These are phyloP conservation scores for Shargacucullia verbasci DNA, from an alignment of 2,888 invertebrate species.

Conservation along the genomic window DNA sequence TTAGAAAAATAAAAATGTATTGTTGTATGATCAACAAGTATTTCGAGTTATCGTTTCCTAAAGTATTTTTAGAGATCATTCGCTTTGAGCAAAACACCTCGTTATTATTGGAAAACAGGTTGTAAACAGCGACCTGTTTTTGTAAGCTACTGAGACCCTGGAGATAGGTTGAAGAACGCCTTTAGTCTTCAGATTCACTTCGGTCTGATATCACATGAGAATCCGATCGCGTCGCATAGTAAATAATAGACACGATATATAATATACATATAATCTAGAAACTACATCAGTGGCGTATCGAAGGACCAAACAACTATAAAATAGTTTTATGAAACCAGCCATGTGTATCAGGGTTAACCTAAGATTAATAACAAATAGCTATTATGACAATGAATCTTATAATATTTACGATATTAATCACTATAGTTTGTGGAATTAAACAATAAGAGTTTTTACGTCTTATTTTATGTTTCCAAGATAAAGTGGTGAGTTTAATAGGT, in stretches of 20 bases:
- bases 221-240: constrained; percentile 3
- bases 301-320: too few relatives aligned
- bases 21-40: too few relatives aligned
- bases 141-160: constrained; percentile 1
- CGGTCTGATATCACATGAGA: constrained; percentile 1
- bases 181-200: constrained; percentile 26
- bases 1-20: too few relatives aligned
- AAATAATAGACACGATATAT: background rate
- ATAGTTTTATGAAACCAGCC: background rate
- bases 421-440: background rate
- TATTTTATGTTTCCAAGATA: background rate
- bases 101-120: constrained; percentile 4
- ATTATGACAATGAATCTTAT: background rate
- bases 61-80: too few relatives aligned
- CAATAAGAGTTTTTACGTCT: background rate
- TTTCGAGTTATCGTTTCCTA: too few relatives aligned
- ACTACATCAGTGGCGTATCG: background rate
- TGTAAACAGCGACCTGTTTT: constrained; percentile 5
- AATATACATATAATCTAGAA: background rate
- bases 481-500: background rate
- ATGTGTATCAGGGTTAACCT: background rate
- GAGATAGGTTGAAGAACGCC: background rate
- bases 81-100: background rate
- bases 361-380: constrained; percentile 15
- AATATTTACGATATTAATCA: background rate